These are phyloP conservation scores for Macaria notata DNA, from an alignment of 2,888 invertebrate genomes.

Conservation along the genomic window DNA sequence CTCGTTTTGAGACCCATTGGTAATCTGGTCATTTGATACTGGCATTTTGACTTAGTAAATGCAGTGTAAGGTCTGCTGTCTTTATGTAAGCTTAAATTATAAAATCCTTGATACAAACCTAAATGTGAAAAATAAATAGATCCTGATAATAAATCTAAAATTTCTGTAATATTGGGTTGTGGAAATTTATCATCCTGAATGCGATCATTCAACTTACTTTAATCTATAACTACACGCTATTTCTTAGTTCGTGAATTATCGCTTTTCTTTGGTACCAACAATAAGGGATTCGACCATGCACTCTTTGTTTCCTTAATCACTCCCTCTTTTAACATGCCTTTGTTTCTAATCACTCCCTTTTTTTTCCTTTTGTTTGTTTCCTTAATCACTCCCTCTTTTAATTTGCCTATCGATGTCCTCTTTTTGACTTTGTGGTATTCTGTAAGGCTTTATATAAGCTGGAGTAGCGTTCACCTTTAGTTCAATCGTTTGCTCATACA, in stretches of 20 bases:
- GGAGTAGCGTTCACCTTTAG: too few species aligned
- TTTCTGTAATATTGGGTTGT: slow-evolving; percentile 29
- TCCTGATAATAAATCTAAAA: slow-evolving; percentile 28
- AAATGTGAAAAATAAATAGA: slow-evolving; percentile 24
- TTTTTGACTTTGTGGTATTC: too few species aligned
- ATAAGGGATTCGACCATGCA: too few species aligned
- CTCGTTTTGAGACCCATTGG: not conserved
- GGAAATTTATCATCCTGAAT: slow-evolving; percentile 29
- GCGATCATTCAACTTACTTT: slow-evolving; percentile 24
- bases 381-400: too few species aligned
- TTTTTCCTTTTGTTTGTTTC: too few species aligned
- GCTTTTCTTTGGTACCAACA: slow-evolving; percentile 31
- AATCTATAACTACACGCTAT: slow-evolving; percentile 32
- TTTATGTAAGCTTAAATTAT: slow-evolving; percentile 5
- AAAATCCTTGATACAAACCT: slow-evolving; percentile 27
- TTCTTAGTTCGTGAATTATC: slow-evolving; percentile 20
- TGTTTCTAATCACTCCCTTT: too few species aligned
- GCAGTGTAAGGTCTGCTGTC: not conserved
- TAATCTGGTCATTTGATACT: not conserved
- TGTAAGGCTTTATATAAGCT: too few species aligned
- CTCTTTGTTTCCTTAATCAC: too few species aligned
- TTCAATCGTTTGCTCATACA: too few species aligned
- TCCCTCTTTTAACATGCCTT: too few species aligned
- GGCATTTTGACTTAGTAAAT: not conserved
- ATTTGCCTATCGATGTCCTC: too few species aligned